Conservation (phyloP, 2,888 invertebrate species). For the Atherix ibis region DNA sequence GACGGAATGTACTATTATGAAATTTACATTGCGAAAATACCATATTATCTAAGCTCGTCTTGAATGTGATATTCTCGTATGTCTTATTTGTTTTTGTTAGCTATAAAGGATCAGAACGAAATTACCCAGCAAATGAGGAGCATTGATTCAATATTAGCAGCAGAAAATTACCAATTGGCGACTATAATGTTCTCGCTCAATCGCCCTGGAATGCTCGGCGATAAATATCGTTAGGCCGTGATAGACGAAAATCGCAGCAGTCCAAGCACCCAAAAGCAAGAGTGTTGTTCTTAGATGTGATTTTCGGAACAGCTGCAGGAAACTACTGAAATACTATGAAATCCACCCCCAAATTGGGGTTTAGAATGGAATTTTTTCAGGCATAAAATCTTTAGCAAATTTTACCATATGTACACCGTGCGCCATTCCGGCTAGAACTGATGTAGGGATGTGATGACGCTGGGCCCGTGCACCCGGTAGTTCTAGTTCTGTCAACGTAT, state of each 20-base stretch:
- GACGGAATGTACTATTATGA: slow-evolving; percentile 46
- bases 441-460: slow-evolving; percentile 37
- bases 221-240: slow-evolving; percentile 37
- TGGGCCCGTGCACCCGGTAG: slow-evolving; percentile 45
- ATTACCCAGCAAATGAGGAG: slow-evolving; percentile 24
- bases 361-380: not conserved
- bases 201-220: slow-evolving; percentile 37
- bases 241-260: slow-evolving; percentile 39
- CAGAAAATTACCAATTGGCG: slow-evolving; percentile 13
- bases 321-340: slow-evolving; percentile 52
- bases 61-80: slow-evolving; percentile 36
- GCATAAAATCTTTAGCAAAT: not conserved
- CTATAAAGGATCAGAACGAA: slow-evolving; percentile 27
- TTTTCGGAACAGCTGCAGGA: slow-evolving; percentile 48
- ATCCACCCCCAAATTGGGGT: not conserved
- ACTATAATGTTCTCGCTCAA: slow-evolving; percentile 32
- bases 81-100: slow-evolving; percentile 28
- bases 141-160: not conserved
- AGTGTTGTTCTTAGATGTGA: slow-evolving; percentile 46
- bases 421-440: slow-evolving; percentile 33
- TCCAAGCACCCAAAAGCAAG: slow-evolving; percentile 41
- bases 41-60: slow-evolving; percentile 46
- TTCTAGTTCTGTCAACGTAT: slow-evolving; percentile 52
- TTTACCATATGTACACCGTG: slow-evolving; percentile 34
- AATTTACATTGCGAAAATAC: slow-evolving; percentile 44